Base-by-base conservation (phyloP, 2,113 vertebrate genomes). In the Periophthalmodon schlosseri region DNA sequence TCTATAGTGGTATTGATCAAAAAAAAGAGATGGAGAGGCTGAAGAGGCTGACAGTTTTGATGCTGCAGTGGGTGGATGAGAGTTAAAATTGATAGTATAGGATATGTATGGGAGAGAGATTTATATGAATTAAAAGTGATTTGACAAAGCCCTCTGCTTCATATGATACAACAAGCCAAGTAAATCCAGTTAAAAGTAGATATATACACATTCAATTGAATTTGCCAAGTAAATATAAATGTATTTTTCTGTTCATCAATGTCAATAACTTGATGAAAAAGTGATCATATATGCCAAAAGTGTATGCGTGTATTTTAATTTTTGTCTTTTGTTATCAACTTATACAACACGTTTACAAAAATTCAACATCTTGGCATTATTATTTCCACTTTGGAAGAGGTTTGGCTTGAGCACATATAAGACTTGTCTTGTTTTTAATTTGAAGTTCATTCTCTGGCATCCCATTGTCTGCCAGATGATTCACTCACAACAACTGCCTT, bases 371-470 rank as follows among this genome's bases (percentile, higher is more conserved):
- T 71, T 56, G 61, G 71, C 44, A 52, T 34, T 58, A 14, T 61
- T 15, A 44, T 69, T 80, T 74, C 1, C 76, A 83, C 70, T 81
- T 84, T 77, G 2, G 68, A 78, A 74, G 24, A 5, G 2, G 5
- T 71, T 60, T 86, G 78, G 76, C 75, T 74, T 3, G 13, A 0
- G 7, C 67, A 39, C 15, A 74, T 77, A 54, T 68, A 64, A 28
- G 69, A 72, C 79, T 67, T 77, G 36, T 70, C 74, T 78, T 56
- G 10, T 52, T 74, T 83, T 46, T 68, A 12, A 79, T 76, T 75
- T 78, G 33, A 76, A 77, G 65, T 81, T 77, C 44, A 68, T 81
- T 68, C 33, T 86, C 39, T 57, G 68, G 74, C 64, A 75, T 39
- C 20, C 47, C 36, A n/a, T 13, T 6, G 28, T 56, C 39, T 82